Evolutionary conservation across 2,888 invertebrate species (phyloP), one percentile per base, ranked within the genome.

Genomic region (Cataglyphis livida): DNA sequence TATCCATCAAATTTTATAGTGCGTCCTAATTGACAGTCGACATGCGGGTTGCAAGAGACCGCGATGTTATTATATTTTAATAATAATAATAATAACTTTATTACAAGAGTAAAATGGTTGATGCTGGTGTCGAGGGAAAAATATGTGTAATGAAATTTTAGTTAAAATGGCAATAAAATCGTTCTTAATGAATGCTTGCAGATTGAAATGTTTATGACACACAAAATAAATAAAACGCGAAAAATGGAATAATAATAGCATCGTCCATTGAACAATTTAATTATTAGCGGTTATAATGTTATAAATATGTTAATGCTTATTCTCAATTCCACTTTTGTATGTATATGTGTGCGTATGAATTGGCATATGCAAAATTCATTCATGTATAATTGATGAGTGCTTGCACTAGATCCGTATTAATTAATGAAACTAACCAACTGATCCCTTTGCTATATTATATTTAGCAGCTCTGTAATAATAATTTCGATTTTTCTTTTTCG

Each of bases 301-400:
- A 35, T 35, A 35, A 35, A 65, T 25, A 28, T 51, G 51, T 76
- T 65, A 76, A 64, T 21, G 35, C 3, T 18, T 35, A 73, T 51
- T 35, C 7, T 75, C 18, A 35, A 35, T 75, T 18, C 6, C 25
- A 12, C 38, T 75, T 65, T n/a, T 51, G 51, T 51, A 7, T 51
- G n/a, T 48, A 18, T n/a, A 10, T 41, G 12, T 41, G 41, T 12
- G 3, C 0, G n/a, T 44, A 51, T 75, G 9, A n/a, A 64, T 12
- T 25, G 51, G 4, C 44, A 68, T 51, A n/a, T 76, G 38, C 51
- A 65, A 64, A 76, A 54, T 51, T 54, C 3, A 32, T 12, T 59
- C 38, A 54, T 65, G 44, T 15, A 64, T 65, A 65, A 75, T 75
- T 65, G 64, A 65, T 76, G 32, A 75, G 32, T 62, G 18, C 9